Percentiles rank a stretch among this genome's conserved stretches.
Evolutionary conservation across 2,797 vertebrate species (phyloP).

Genomic region (Diplodus puntazzo): DNA sequence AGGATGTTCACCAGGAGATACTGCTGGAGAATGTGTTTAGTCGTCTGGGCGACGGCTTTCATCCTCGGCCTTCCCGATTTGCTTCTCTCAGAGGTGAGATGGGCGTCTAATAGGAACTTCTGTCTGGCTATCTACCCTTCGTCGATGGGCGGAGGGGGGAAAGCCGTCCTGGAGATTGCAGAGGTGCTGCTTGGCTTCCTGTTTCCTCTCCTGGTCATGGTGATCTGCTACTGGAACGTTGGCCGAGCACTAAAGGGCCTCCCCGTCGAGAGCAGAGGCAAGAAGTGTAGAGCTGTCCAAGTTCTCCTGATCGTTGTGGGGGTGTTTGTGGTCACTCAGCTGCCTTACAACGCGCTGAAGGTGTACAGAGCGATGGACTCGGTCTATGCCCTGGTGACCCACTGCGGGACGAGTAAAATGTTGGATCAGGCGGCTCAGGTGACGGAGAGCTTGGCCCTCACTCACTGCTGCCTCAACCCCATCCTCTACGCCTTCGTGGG

Average conservation of each 20-base stretch:
- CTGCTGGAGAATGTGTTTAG: slow-evolving; percentile 83
- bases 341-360: slow-evolving; percentile 93
- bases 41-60: slow-evolving; percentile 87
- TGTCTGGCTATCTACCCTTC: slow-evolving; percentile 87
- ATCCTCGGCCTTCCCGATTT: slow-evolving; percentile 90
- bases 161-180: slow-evolving; percentile 87
- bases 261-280: slow-evolving; percentile 79
- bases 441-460: slow-evolving; percentile 90
- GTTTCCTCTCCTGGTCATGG: slow-evolving; percentile 91
- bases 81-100: slow-evolving; percentile 85
- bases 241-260: slow-evolving; percentile 82
- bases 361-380: slow-evolving; percentile 88
- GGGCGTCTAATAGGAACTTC: slow-evolving; percentile 66
- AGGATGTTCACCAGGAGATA: slow-evolving; percentile 69
- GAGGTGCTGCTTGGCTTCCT: slow-evolving; percentile 91
- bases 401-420: slow-evolving; percentile 88
- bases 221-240: slow-evolving; percentile 88
- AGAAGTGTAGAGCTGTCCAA: slow-evolving; percentile 84
- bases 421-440: slow-evolving; percentile 89
- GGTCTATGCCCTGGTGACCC: slow-evolving; percentile 87
- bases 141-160: slow-evolving; percentile 79
- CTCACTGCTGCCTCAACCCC: slow-evolving; percentile 94
- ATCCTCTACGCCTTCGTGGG: slow-evolving; percentile 92
- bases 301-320: slow-evolving; percentile 90
- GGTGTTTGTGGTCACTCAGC: slow-evolving; percentile 91